Base-by-base conservation (phyloP, 2,113 vertebrate species). In the Ammodytes marinus region DNA sequence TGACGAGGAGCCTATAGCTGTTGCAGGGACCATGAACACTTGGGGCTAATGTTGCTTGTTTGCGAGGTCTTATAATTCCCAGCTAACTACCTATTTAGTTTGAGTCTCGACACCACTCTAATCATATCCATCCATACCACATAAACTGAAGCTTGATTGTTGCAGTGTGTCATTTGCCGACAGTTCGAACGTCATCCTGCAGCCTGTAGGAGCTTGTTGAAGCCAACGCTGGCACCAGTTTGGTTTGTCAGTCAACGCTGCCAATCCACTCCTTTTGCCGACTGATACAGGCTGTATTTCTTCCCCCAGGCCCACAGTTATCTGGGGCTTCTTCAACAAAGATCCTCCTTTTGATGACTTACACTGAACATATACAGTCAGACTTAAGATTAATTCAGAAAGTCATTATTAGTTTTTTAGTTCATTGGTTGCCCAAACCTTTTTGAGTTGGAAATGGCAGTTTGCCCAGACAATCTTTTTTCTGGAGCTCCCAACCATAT, bases 41-140 rank as follows among this genome's bases (percentile, higher is more conserved):
- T 14, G 2, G 27, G 64, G 85, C 79, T 87, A 79, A 88, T 88
- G 90, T 74, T 87, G 83, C 76, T 88, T 89, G 78, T 84, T 89
- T 91, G 87, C 59, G 83, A 88, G 84, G 59, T 83, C 84, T 80
- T 86, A 61, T 74, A 90, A 87, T 88, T 68, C 66, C 73, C 19
- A 60, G 82, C 86, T 89, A 87, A 91, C 85, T 86, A 74, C 61
- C 82, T 83, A 63, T 89, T 91, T 89, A 88, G 79, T 55, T 77
- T 70, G 57, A 76, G 80, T 76, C 87, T 88, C 84, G 79, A 76
- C 82, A 88, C 79, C 67, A 65, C 81, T 84, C 90, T 88, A 86
- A 91, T 92, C 90, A 94, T 88, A 82, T 78, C 87, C 87, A 80
- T 70, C 87, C 87, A 80, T 70, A 80, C 90, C 92, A 91, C 91